Evolutionary conservation across 2,888 invertebrate species (phyloP).

Genomic region (Glomeris marginata): DNA sequence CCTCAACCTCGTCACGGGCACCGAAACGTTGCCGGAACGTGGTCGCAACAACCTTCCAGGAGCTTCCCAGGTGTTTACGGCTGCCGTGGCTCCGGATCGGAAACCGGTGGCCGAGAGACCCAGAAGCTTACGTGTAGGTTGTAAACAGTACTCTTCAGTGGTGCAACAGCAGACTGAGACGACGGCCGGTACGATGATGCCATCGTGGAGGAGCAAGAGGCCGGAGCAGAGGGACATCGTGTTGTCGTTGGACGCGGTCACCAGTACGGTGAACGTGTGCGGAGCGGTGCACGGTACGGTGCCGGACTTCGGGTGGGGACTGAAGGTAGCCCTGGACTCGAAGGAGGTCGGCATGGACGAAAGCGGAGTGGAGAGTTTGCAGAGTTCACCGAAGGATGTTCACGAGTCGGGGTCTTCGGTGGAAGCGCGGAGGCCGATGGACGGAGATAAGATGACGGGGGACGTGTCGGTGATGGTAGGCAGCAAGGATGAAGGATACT

Average conservation of each 20-base stretch:
- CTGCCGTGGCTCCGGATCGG: too few relatives aligned
- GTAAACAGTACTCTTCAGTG: too few relatives aligned
- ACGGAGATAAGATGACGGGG: constrained; percentile 28
- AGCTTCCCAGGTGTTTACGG: too few relatives aligned
- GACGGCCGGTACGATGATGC: too few relatives aligned
- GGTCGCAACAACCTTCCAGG: too few relatives aligned
- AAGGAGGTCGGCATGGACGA: constrained; percentile 7
- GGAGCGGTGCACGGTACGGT: neutral
- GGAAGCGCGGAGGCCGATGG: too few relatives aligned
- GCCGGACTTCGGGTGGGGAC: neutral
- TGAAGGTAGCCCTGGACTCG: constrained; percentile 3
- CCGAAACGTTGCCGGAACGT: too few relatives aligned
- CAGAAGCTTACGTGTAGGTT: too few relatives aligned
- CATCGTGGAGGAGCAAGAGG: neutral
- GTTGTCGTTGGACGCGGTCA: neutral
- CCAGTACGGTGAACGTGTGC: constrained; percentile 1
- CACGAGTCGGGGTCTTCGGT: constrained; percentile 31
- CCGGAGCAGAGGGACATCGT: neutral
- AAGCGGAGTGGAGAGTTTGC: constrained; percentile 9
- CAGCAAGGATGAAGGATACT: constrained; percentile 65
- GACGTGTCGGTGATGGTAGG: constrained; percentile 31
- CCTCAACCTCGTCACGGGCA: too few relatives aligned
- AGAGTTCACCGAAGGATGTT: constrained; percentile 6
- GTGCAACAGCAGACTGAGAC: too few relatives aligned
- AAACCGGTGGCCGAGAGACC: too few relatives aligned